Evolutionary conservation across 2,113 vertebrate species (phyloP).

Genomic region (Copsychus sechellarum): DNA sequence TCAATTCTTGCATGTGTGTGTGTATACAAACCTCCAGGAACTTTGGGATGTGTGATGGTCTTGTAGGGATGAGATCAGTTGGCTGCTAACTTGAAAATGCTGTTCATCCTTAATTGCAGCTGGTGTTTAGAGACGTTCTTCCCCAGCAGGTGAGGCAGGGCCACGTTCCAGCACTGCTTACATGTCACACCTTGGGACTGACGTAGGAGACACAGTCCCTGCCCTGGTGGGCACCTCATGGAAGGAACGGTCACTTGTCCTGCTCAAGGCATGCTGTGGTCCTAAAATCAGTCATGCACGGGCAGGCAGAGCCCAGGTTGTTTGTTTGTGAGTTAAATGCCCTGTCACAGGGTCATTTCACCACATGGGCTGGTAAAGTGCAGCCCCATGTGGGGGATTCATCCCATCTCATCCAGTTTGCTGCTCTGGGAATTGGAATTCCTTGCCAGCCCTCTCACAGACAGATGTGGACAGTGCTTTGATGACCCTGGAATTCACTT

Average conservation of each 20-base stretch:
- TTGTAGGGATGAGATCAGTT: neutral
- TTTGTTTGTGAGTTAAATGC: neutral
- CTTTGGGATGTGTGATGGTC: neutral
- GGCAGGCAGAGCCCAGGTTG: neutral
- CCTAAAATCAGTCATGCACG: neutral
- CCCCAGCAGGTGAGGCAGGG: neutral
- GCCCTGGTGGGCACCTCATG: neutral
- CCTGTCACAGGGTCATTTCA: neutral
- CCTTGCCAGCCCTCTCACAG: neutral
- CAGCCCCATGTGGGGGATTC: neutral
- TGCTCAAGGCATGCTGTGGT: neutral
- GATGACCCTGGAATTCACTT: neutral
- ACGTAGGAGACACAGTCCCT: neutral
- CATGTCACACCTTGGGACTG: neutral
- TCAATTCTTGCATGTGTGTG: neutral
- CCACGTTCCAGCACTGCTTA: neutral
- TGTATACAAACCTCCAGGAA: neutral
- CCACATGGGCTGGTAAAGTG: rapidly evolving
- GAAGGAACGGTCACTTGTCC: neutral
- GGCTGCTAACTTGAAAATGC: neutral
- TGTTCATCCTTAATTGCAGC: neutral
- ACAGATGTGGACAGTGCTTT: neutral
- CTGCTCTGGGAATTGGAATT: neutral
- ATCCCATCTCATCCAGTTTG: neutral
- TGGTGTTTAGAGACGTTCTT: neutral